Percentiles rank a stretch among this genome's conserved stretches.
phyloP scores from a whole-genome alignment of 1,140 invertebrate genomes.

The Drosophila grimshawi region DNA sequence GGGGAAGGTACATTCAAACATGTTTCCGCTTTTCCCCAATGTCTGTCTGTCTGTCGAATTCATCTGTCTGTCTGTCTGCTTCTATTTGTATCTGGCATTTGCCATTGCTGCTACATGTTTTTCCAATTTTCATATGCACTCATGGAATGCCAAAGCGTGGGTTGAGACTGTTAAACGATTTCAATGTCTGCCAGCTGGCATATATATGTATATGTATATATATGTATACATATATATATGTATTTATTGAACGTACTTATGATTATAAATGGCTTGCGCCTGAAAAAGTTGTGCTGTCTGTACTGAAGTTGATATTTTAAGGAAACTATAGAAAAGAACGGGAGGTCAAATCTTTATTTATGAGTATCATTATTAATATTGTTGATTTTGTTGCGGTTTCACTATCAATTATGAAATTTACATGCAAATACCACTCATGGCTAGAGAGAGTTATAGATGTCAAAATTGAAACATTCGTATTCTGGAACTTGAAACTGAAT shows the following conservation, averaged over 20 bases:
- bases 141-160: constrained; percentile 6
- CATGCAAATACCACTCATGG: background rate
- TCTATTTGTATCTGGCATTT: constrained; percentile 48
- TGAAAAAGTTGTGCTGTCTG: background rate
- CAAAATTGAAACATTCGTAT: no score
- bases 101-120: constrained; percentile 55
- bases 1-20: constrained; percentile 49
- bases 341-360: background rate
- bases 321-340: background rate
- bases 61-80: constrained; percentile 1
- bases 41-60: constrained; percentile 14
- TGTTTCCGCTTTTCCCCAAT: constrained; percentile 68
- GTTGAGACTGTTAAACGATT: constrained; percentile 48
- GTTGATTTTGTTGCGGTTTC: background rate
- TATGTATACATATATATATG: background rate
- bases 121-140: constrained; percentile 66
- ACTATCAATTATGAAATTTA: background rate
- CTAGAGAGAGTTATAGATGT: no score
- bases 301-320: background rate
- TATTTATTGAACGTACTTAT: background rate
- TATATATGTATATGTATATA: background rate
- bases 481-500: no score
- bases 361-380: background rate
- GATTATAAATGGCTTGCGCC: background rate
- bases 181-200: constrained; percentile 22